Evolutionary conservation across 2,888 invertebrate species (phyloP).

Genomic region (Patella pellucida): DNA sequence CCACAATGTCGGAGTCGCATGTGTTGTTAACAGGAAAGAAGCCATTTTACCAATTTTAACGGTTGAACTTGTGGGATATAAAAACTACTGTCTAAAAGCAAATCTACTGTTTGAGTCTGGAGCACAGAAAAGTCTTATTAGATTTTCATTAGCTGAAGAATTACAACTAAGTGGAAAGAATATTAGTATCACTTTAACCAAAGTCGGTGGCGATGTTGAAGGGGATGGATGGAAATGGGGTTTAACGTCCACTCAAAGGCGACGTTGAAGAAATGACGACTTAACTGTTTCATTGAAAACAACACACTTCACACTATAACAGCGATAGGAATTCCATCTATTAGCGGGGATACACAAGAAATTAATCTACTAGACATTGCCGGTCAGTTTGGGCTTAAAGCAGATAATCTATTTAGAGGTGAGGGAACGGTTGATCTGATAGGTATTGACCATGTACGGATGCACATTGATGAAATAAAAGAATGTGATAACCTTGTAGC

Average conservation of each 20-base stretch:
- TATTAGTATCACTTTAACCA: neutral
- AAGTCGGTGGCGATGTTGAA: neutral
- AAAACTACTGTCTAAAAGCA: neutral
- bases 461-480: neutral
- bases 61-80: neutral
- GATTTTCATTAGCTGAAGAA: neutral
- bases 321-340: neutral
- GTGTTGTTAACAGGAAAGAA: neutral
- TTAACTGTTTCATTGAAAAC: neutral
- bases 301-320: too few relatives aligned
- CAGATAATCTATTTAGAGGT: neutral
- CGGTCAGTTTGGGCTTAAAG: neutral
- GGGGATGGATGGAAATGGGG: too few relatives aligned
- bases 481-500: neutral
- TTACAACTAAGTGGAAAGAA: neutral
- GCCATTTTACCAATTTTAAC: neutral
- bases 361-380: neutral
- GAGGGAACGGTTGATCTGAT: neutral
- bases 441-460: neutral
- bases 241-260: too few relatives aligned
- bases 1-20: neutral
- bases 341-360: neutral
- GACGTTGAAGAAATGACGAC: neutral
- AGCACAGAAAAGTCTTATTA: neutral
- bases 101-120: neutral